Evolutionary conservation across 2,888 invertebrate species (phyloP).

Genomic region (Lepeophtheirus nordmannii): DNA sequence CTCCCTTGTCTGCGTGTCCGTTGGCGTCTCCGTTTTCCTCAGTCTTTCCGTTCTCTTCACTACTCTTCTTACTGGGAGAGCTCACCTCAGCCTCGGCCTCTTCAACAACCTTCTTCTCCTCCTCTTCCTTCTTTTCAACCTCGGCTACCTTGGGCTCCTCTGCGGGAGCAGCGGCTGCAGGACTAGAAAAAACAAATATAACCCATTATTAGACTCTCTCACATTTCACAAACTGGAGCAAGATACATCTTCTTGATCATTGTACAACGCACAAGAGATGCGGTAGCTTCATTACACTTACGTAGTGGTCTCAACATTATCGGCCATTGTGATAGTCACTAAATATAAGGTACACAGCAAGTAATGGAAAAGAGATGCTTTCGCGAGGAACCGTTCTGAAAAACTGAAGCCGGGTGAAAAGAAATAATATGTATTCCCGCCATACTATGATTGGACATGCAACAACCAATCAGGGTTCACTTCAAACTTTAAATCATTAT

Average conservation of each 20-base stretch:
- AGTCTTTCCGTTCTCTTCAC: background rate
- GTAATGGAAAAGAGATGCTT: background rate
- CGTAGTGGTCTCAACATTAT: constrained; percentile 15
- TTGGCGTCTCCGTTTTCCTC: constrained; percentile 14
- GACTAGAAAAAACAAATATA: background rate
- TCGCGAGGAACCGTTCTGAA: constrained; percentile 2
- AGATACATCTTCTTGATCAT: background rate
- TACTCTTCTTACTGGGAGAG: background rate
- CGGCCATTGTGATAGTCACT: constrained; percentile 17
- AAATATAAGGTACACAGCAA: background rate
- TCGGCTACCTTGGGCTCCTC: constrained; percentile 7
- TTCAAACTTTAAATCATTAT: background rate
- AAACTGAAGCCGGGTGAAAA: constrained; percentile 9
- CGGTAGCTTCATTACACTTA: too few species aligned
- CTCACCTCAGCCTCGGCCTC: background rate
- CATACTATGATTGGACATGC: constrained; percentile 1
- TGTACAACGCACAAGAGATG: background rate
- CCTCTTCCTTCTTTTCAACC: background rate
- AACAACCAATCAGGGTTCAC: background rate
- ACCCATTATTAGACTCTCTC: background rate
- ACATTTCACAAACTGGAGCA: background rate
- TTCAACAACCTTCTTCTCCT: background rate
- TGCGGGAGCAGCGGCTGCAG: background rate
- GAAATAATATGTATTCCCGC: background rate
- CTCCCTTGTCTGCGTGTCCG: constrained; percentile 16